These are phyloP conservation scores for Apolygus lucorum DNA, from an alignment of 1,140 invertebrate genomes.

Conservation along the genomic window DNA sequence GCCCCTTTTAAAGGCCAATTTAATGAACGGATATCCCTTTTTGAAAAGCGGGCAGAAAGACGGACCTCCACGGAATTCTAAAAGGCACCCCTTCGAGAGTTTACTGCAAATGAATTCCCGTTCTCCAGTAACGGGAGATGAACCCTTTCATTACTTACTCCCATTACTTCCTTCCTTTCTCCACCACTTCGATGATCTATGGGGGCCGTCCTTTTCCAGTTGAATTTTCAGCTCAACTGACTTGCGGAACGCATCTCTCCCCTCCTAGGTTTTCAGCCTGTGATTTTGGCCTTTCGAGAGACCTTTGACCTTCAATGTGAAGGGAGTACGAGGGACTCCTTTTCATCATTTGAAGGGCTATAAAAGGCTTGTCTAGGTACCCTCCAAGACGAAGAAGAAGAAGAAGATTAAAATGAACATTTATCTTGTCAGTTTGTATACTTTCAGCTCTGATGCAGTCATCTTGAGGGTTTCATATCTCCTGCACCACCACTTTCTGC, in stretches of 20 bases:
- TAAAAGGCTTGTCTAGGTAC: too few species aligned
- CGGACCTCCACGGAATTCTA: slow-evolving; percentile 3
- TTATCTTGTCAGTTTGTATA: too few species aligned
- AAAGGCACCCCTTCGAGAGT: slow-evolving; percentile 2
- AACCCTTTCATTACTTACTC: slow-evolving; percentile 13
- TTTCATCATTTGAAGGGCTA: too few species aligned
- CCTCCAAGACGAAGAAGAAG: too few species aligned
- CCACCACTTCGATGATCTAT: not conserved
- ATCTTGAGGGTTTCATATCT: too few species aligned
- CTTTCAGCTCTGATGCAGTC: too few species aligned
- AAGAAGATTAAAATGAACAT: too few species aligned
- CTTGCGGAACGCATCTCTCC: not conserved
- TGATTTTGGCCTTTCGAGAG: too few species aligned
- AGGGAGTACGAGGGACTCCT: too few species aligned
- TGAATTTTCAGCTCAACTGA: slow-evolving; percentile 8
- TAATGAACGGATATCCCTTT: slow-evolving; percentile 16
- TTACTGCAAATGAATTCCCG: slow-evolving; percentile 16
- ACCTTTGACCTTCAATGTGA: too few species aligned
- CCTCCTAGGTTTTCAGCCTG: too few species aligned
- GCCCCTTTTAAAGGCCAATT: slow-evolving; percentile 9
- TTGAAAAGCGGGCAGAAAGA: slow-evolving; percentile 12
- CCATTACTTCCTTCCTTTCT: slow-evolving; percentile 14
- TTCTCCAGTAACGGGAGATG: slow-evolving; percentile 10
- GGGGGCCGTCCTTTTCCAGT: not conserved
- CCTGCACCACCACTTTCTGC: too few species aligned